Evolutionary conservation across 2,797 vertebrate species (phyloP).

Genomic region (Sebastes dallii): DNA sequence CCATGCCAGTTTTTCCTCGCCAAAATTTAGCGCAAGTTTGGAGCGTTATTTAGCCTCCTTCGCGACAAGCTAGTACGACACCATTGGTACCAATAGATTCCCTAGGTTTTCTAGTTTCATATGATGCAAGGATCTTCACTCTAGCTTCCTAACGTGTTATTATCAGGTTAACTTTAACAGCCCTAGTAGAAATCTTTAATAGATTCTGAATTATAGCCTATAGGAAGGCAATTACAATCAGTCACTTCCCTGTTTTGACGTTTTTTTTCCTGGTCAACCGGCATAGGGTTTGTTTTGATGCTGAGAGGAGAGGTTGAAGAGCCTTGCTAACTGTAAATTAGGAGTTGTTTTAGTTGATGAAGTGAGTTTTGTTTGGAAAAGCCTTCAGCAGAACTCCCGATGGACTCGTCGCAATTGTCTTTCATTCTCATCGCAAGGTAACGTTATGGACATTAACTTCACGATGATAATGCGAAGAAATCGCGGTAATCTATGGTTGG

Average conservation of each 20-base stretch:
- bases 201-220: no score
- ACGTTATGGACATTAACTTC: neutral
- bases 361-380: neutral
- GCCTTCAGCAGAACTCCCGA: neutral
- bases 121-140: no score
- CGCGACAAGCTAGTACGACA: no score
- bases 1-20: rapidly evolving
- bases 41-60: no score
- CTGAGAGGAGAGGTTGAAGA: neutral
- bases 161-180: no score
- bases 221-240: no score
- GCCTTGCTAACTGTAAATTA: neutral
- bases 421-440: neutral
- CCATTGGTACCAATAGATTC: rapidly evolving
- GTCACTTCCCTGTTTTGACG: neutral
- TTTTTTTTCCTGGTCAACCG: neutral
- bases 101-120: no score
- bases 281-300: neutral
- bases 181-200: rapidly evolving
- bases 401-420: neutral
- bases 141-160: no score
- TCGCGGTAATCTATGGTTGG: rapidly evolving
- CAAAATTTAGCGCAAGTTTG: no score
- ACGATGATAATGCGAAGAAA: neutral
- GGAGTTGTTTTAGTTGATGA: neutral